Evolutionary conservation across 92 coral and sea anemone species (phyloP).

Genomic region (Palythoa grandiflora): DNA sequence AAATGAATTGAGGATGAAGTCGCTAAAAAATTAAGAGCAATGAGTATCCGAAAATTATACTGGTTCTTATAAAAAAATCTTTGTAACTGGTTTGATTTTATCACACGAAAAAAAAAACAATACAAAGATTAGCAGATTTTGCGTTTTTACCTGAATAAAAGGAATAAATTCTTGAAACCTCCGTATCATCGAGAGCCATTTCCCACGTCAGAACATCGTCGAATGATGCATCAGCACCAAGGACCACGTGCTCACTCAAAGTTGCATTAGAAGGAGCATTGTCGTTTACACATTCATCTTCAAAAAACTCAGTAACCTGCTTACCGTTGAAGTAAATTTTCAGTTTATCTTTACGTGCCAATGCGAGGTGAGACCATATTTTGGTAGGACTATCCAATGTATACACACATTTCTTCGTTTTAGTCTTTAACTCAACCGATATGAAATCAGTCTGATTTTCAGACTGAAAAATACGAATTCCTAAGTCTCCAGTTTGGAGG

Average conservation of each 20-base stretch:
- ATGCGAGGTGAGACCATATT: constrained; percentile 25
- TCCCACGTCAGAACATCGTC: constrained; percentile 41
- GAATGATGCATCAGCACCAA: constrained; percentile 11
- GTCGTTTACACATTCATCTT: neutral
- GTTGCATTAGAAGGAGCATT: constrained; percentile 11
- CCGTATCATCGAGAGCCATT: neutral
- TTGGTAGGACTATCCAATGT: neutral
- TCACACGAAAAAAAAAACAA: too few species aligned
- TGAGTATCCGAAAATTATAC: too few species aligned
- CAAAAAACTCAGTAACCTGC: neutral
- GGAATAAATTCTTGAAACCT: constrained; percentile 11
- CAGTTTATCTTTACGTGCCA: neutral
- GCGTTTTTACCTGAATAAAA: constrained; percentile 41
- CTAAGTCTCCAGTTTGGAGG: constrained; percentile 29
- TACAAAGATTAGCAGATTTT: neutral
- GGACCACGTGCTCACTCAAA: neutral
- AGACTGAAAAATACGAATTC: constrained; percentile 33
- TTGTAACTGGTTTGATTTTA: neutral
- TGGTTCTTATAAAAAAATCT: too few species aligned
- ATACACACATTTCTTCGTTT: neutral
- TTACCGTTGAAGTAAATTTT: constrained; percentile 18
- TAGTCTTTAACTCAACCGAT: constrained; percentile 16
- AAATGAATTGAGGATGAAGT: too few species aligned
- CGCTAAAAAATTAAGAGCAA: too few species aligned
- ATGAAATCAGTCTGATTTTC: constrained; percentile 14